Evolutionary conservation across 2,888 invertebrate genomes (phyloP).

Genomic region (Parthenolecanium corni): DNA sequence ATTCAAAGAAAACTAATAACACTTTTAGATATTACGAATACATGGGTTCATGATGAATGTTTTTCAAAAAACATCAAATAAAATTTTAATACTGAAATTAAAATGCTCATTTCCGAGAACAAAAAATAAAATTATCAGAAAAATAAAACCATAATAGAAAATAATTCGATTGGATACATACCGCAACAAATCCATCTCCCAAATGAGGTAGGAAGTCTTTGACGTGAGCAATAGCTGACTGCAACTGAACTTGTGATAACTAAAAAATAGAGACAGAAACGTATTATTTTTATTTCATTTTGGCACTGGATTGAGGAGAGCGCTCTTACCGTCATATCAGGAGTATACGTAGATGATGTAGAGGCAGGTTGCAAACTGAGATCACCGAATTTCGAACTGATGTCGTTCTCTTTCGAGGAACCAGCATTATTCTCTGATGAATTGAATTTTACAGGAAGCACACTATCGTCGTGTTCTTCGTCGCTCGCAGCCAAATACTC

Average conservation of each 20-base stretch:
- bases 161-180: conserved; percentile 34
- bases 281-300: background rate
- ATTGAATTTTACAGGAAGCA: background rate
- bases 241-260: conserved; percentile 35
- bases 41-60: too few relatives aligned
- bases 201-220: conserved; percentile 69
- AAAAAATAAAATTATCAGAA: conserved; percentile 30
- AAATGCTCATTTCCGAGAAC: background rate
- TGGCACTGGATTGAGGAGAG: background rate
- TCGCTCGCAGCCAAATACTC: background rate
- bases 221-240: conserved; percentile 49
- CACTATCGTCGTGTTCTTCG: background rate
- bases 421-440: too few relatives aligned
- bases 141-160: conserved; percentile 27
- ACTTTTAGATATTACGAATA: too few relatives aligned
- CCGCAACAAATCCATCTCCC: conserved; percentile 58
- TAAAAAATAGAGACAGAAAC: background rate
- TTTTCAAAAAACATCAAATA: background rate
- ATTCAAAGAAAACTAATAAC: too few relatives aligned
- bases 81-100: conserved; percentile 5
- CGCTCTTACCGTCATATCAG: background rate
- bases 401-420: background rate
- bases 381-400: background rate
- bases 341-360: background rate
- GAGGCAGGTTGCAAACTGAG: conserved; percentile 9